Base-by-base conservation (phyloP, 2,888 invertebrate species). In the Sceliomorpha sp. region DNA sequence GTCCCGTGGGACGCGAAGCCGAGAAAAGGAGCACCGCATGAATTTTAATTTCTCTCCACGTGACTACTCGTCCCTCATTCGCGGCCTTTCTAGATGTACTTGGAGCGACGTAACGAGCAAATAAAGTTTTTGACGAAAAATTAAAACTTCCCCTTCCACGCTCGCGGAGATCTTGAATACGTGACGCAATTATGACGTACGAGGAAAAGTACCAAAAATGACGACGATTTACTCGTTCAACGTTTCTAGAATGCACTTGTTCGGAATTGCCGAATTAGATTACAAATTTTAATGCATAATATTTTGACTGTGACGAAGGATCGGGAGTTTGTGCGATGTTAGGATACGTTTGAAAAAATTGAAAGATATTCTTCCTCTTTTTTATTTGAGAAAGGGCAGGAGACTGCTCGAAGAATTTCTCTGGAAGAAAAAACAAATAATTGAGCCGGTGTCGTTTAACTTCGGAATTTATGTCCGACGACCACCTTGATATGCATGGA, bases 51-150 rank as follows among this genome's bases (percentile, higher is more conserved):
- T 79, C 59, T 74, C 78, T 75, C 76, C 76, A 76, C 78, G 75
- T 76, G 77, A 62, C 69, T 64, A 51, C 31, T 64, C 59, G 37
- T 59, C 53, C 44, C 45, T 53, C 32, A 45, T 56, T 42, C 68
- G 48, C 32, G 63, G 24, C 67, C 68, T 73, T 27, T 7, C 34
- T 39, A 37, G 70, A 76, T 76, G 74, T 72, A 75, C 77, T 75
- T 71, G 75, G 66, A 76, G 80, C 79, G 77, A 74, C 74, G 77
- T 83, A 84, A 84, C 79, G 79, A 82, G 82, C 76, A 71, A 77
- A 77, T 77, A 76, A 82, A 84, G 81, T 84, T 85, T 84, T 80
- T 76, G 78, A 81, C 78, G 78, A 81, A 83, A 84, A 83, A 85
- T 86, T 82, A 81, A 80, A 84, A 84, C 76, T 81, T 82, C 76